phyloP scores from a whole-genome alignment of 1,140 invertebrate species.

The Ptiloglossa arizonensis region DNA sequence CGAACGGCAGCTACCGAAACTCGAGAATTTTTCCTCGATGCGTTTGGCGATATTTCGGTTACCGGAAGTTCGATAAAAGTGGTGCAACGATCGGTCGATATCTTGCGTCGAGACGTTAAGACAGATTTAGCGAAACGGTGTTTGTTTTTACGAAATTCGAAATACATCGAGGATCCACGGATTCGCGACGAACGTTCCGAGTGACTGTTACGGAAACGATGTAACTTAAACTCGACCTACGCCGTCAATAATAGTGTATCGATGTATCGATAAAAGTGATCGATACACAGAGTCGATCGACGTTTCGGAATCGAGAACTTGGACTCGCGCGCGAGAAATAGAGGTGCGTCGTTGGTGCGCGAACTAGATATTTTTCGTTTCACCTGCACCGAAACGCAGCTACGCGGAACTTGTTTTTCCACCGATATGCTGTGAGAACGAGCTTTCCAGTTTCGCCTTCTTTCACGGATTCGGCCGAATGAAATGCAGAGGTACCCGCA shows the following conservation, averaged over 20 bases:
- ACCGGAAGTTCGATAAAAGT: constrained; percentile 6
- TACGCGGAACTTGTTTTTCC: background rate
- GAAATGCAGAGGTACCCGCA: constrained; percentile 22
- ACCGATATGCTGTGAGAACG: background rate
- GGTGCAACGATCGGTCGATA: background rate
- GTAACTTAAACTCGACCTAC: background rate
- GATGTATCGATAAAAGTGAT: constrained; percentile 39
- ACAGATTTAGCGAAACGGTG: background rate
- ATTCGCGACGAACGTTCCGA: too few species aligned
- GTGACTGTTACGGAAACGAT: background rate
- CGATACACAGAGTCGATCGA: background rate
- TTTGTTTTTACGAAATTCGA: background rate
- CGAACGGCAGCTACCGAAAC: background rate
- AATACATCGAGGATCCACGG: background rate
- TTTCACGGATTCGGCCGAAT: background rate
- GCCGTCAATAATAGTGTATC: background rate
- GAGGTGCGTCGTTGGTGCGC: constrained; percentile 12
- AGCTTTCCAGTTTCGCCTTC: background rate
- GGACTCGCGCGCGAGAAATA: background rate
- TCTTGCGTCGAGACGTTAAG: too few species aligned
- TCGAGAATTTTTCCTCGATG: too few species aligned
- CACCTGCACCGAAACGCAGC: too few species aligned
- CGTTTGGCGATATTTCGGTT: background rate
- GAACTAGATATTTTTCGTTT: background rate
- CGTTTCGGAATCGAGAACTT: background rate